Percentiles rank a stretch among this genome's conserved stretches.
Evolutionary conservation across 2,888 invertebrate genomes (phyloP).

Genomic region (Autographa gamma): DNA sequence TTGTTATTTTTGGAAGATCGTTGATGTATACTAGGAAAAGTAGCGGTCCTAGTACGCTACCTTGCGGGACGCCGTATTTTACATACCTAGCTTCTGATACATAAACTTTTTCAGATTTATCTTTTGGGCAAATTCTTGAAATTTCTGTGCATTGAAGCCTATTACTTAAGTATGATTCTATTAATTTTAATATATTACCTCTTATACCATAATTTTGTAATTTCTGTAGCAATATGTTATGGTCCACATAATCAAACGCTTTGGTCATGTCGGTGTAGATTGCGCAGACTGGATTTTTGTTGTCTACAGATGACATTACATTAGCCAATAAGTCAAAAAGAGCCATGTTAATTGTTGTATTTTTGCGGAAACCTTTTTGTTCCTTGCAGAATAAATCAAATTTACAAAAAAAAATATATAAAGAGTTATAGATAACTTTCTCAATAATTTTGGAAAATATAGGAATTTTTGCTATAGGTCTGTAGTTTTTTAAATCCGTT

Average conservation of each 20-base stretch:
- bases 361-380: conserved; percentile 8
- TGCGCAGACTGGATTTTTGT: not conserved
- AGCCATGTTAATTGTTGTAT: conserved; percentile 12
- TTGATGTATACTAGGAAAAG: too few species aligned
- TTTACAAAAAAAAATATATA: not conserved
- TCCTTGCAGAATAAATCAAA: not conserved
- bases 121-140: not conserved
- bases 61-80: too few species aligned
- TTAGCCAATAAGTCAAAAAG: not conserved
- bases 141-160: conserved; percentile 2
- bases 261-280: not conserved
- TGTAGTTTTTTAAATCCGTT: conserved; percentile 12
- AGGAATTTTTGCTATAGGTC: conserved; percentile 12
- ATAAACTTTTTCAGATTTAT: not conserved
- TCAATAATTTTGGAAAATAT: not conserved
- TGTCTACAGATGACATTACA: not conserved
- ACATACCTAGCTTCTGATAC: not conserved
- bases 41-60: too few species aligned
- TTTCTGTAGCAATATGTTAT: conserved; percentile 3
- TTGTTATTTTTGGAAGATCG: not conserved
- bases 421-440: not conserved
- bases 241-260: conserved; percentile 6
- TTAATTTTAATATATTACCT: not conserved
- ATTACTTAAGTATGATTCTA: conserved; percentile 8
- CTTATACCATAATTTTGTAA: conserved; percentile 6